Evolutionary conservation across 2,113 vertebrate species (phyloP).

Genomic region (Prionailurus bengalensis): DNA sequence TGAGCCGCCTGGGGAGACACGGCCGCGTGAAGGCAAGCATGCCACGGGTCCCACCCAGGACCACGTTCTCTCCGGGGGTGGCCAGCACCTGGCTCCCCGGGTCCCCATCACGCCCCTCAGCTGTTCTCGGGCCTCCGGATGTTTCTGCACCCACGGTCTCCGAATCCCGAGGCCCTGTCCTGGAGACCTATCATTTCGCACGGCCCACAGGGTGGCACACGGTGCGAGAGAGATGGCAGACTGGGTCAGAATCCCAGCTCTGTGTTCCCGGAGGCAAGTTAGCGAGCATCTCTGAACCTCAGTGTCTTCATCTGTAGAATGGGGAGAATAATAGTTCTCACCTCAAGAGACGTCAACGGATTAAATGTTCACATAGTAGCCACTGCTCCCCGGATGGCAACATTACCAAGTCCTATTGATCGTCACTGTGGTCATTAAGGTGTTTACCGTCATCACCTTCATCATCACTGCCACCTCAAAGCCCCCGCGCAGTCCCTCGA

Average conservation of each 20-base stretch:
- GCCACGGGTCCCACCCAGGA: neutral
- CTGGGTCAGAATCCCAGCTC: neutral
- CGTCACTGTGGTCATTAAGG: too few species aligned
- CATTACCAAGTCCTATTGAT: neutral
- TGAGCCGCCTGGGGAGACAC: neutral
- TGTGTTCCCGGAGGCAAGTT: neutral
- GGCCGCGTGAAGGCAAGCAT: neutral
- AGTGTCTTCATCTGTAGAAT: neutral
- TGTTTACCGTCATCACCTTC: rapidly evolving
- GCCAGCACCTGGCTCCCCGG: neutral
- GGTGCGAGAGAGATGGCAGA: neutral
- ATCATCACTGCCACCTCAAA: rapidly evolving
- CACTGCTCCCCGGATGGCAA: neutral
- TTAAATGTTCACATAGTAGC: neutral
- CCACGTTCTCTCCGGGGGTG: neutral
- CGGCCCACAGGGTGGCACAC: neutral
- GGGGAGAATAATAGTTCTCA: neutral
- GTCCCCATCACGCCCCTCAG: too few species aligned
- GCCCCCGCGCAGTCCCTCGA: neutral
- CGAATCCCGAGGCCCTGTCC: neutral
- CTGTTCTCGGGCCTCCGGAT: neutral
- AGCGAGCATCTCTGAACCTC: neutral
- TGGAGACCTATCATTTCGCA: neutral
- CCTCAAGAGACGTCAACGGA: neutral
- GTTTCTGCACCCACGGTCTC: neutral